phyloP scores from a whole-genome alignment of 1,140 invertebrate genomes.

The Micrasema minimum region DNA sequence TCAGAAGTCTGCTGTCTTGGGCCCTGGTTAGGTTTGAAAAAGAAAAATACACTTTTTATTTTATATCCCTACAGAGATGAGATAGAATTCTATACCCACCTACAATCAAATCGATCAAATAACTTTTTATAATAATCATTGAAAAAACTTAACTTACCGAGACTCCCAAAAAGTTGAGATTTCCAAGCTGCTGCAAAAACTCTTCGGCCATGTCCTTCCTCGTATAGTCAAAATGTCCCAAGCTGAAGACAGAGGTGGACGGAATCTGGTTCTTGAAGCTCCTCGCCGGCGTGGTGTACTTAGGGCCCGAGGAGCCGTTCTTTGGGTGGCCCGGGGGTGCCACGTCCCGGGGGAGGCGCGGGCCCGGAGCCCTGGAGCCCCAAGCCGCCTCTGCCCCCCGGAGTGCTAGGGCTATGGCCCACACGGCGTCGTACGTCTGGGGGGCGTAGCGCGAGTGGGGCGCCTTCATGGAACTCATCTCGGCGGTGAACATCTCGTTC shows the following conservation, averaged over 20 bases:
- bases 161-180: conserved; percentile 82
- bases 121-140: too few relatives aligned
- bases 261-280: conserved; percentile 51
- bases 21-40: too few relatives aligned
- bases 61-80: too few relatives aligned
- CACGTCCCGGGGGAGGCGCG: too few relatives aligned
- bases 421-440: conserved; percentile 89
- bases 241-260: conserved; percentile 56
- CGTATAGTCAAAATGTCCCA: conserved; percentile 77
- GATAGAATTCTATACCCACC: neutral
- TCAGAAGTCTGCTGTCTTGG: too few relatives aligned
- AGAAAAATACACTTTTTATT: neutral
- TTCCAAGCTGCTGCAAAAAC: conserved; percentile 75
- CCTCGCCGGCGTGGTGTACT: conserved; percentile 41
- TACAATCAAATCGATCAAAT: neutral
- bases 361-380: conserved; percentile 29
- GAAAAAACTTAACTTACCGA: conserved; percentile 84
- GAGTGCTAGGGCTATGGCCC: conserved; percentile 84
- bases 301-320: conserved; percentile 39
- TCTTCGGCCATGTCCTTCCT: conserved; percentile 74
- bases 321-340: conserved; percentile 35
- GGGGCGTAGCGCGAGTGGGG: conserved; percentile 76
- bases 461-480: conserved; percentile 67
- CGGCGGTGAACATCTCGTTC: conserved; percentile 73
- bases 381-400: conserved; percentile 65